These are phyloP conservation scores for Epinotia nisella DNA, from an alignment of 2,888 invertebrate species.

Conservation along the genomic window DNA sequence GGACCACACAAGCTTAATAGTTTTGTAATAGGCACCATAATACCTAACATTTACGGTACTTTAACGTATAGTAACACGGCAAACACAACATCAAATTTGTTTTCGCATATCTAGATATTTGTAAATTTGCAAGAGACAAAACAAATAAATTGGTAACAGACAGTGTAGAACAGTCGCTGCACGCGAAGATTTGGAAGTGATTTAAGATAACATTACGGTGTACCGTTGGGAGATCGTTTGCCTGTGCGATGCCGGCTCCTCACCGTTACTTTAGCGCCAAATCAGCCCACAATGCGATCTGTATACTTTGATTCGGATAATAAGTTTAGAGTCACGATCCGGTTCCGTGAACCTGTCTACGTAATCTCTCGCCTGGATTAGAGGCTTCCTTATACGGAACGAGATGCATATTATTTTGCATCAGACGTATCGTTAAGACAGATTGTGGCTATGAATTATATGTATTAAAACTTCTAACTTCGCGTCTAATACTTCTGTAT, in stretches of 20 bases:
- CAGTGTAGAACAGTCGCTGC: constrained; percentile 46
- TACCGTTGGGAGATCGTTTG: constrained; percentile 77
- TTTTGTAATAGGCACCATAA: constrained; percentile 14
- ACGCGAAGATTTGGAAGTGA: constrained; percentile 67
- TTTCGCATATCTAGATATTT: constrained; percentile 11
- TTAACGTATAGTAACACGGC: constrained; percentile 1
- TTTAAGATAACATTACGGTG: constrained; percentile 71
- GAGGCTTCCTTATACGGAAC: constrained; percentile 74
- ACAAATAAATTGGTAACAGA: constrained; percentile 41
- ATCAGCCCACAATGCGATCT: constrained; percentile 80
- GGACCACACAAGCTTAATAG: constrained; percentile 14
- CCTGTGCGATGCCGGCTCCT: constrained; percentile 60
- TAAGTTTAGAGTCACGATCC: constrained; percentile 80
- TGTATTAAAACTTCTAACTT: constrained; percentile 49
- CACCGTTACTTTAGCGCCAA: constrained; percentile 79
- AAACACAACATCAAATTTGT: constrained; percentile 11
- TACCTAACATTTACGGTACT: constrained; percentile 17
- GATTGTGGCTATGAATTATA: constrained; percentile 51
- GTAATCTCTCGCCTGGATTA: constrained; percentile 76
- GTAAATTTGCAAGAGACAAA: constrained; percentile 16
- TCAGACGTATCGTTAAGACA: constrained; percentile 55
- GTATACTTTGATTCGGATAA: constrained; percentile 78
- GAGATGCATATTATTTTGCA: constrained; percentile 66
- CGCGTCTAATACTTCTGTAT: constrained; percentile 28
- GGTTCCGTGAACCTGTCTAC: constrained; percentile 71